Percentiles rank a stretch among this genome's conserved stretches.
phyloP scores from a whole-genome alignment of 2,113 vertebrate genomes.

The Gambusia affinis region DNA sequence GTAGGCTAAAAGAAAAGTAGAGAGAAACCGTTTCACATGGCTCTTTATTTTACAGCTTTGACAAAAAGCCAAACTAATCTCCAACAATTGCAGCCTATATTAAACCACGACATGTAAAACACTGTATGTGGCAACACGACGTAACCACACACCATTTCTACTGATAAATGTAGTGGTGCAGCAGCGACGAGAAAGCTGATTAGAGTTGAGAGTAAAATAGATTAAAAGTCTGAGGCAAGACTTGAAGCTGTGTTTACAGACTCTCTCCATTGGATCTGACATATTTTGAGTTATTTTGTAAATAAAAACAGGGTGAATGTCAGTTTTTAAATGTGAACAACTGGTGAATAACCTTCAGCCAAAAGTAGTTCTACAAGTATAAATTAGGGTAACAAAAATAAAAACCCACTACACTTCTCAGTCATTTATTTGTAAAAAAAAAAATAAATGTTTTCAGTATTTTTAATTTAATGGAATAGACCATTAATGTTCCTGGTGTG shows the following conservation, averaged over 20 bases:
- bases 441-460: neutral
- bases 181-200: neutral
- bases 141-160: neutral
- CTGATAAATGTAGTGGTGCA: neutral
- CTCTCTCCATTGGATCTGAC: neutral
- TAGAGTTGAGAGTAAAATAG: neutral
- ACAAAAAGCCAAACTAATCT: neutral
- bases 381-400: no score
- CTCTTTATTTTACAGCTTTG: neutral
- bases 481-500: neutral
- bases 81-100: neutral
- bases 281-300: neutral
- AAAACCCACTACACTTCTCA: no score
- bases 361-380: no score
- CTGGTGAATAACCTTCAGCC: no score
- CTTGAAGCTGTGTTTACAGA: neutral
- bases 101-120: neutral
- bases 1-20: slow-evolving; percentile 67
- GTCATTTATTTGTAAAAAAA: no score
- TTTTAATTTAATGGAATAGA: neutral
- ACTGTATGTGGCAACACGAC: no score
- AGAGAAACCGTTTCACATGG: neutral
- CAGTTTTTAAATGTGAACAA: no score
- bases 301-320: neutral
- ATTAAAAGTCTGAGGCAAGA: neutral